These are phyloP conservation scores for Thalassophryne amazonica DNA, from an alignment of 2,797 vertebrate species.

Conservation along the genomic window DNA sequence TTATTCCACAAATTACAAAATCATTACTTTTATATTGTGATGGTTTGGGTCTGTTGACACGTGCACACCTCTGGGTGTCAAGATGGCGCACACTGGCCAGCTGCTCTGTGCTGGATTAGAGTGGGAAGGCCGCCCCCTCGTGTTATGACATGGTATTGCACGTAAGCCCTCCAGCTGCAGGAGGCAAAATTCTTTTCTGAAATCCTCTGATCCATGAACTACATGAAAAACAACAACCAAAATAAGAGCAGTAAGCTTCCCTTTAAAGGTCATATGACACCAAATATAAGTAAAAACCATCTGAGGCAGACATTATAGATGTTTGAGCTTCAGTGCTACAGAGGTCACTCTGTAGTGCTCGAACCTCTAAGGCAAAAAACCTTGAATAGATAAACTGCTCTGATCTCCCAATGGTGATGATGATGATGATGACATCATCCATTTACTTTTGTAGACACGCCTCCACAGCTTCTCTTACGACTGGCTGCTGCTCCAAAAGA, in stretches of 20 bases:
- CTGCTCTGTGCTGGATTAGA: not conserved
- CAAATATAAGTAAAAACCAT: not conserved
- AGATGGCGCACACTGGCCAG: not conserved
- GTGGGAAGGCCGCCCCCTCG: not conserved
- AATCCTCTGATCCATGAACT: too few relatives aligned
- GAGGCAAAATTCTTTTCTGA: not conserved
- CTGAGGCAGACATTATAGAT: not conserved
- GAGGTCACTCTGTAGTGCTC: too few relatives aligned
- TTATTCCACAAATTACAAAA: too few relatives aligned
- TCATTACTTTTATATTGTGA: too few relatives aligned
- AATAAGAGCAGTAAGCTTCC: too few relatives aligned
- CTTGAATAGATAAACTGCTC: too few relatives aligned
- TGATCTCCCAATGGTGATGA: not conserved
- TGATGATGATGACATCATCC: not conserved
- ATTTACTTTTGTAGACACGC: conserved; percentile 36
- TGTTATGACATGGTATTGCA: conserved; percentile 5
- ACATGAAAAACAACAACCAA: too few relatives aligned
- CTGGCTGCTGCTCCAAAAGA: conserved; percentile 54
- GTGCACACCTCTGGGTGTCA: too few relatives aligned
- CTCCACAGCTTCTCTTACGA: conserved; percentile 72
- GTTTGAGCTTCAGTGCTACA: too few relatives aligned
- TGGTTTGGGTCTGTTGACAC: too few relatives aligned
- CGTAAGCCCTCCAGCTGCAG: not conserved
- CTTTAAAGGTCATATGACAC: too few relatives aligned
- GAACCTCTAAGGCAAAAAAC: too few relatives aligned